Percentiles rank a stretch among this genome's conserved stretches.
phyloP scores from a whole-genome alignment of 2,113 vertebrate genomes.

The Crocuta crocuta region DNA sequence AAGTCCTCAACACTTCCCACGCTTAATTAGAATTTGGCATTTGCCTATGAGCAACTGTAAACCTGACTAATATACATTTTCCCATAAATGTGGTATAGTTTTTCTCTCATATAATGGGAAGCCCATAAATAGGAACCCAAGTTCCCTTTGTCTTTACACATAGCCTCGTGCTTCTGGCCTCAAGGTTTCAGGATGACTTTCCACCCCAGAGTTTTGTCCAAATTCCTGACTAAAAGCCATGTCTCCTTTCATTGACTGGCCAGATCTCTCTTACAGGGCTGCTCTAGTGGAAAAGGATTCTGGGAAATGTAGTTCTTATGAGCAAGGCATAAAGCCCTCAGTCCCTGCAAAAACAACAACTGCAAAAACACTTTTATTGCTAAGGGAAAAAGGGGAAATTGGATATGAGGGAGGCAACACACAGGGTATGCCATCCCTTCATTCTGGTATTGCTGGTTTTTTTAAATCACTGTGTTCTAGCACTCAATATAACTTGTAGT shows the following conservation, averaged over 20 bases:
- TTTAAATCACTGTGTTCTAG: neutral
- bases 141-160: neutral
- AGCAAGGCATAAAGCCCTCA: neutral
- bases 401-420: neutral
- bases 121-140: neutral
- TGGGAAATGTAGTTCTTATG: neutral
- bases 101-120: neutral
- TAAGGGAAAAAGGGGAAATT: neutral
- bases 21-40: neutral
- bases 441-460: neutral
- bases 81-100: neutral
- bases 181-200: neutral
- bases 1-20: neutral
- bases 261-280: neutral
- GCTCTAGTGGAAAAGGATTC: neutral
- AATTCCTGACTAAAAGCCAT: fast-evolving
- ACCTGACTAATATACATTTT: neutral
- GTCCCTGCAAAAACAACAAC: fast-evolving
- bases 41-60: neutral
- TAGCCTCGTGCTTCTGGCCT: neutral
- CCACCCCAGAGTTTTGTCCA: too few species aligned
- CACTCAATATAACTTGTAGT: fast-evolving
- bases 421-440: neutral
- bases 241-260: neutral
- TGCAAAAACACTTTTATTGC: neutral